Evolutionary conservation across 2,113 vertebrate species (phyloP).

Genomic region (Neopipo cinnamomea): DNA sequence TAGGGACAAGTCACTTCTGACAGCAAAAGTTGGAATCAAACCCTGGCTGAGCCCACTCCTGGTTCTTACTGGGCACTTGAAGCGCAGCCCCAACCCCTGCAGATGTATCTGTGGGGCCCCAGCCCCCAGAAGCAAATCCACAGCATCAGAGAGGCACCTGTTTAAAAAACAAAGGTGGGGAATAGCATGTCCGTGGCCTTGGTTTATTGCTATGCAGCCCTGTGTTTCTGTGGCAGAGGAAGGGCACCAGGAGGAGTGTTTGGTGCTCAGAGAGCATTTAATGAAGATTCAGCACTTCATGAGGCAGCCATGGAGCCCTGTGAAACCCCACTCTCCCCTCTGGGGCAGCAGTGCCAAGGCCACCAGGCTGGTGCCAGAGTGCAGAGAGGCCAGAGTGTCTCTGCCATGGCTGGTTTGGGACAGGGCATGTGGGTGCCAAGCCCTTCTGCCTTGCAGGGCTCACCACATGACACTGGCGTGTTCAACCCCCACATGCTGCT

Average conservation of each 20-base stretch:
- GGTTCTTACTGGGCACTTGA: not conserved
- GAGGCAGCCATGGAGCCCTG: not conserved
- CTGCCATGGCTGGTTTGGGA: fast-evolving
- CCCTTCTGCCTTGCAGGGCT: not conserved
- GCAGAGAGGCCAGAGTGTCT: not conserved
- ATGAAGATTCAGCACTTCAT: not conserved
- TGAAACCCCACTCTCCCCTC: not conserved
- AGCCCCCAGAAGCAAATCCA: not conserved
- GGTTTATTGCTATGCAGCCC: not conserved
- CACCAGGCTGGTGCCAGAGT: not conserved
- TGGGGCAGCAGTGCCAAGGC: not conserved
- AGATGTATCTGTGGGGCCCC: not conserved
- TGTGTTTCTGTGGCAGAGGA: not conserved
- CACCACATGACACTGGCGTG: not conserved
- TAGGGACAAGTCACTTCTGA: not conserved
- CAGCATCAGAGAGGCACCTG: not conserved
- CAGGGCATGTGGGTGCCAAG: not conserved
- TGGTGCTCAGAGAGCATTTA: not conserved
- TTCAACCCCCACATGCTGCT: not conserved
- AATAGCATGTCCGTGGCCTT: not conserved
- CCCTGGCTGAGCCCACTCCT: not conserved
- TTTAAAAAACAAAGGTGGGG: not conserved
- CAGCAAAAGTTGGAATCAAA: not conserved
- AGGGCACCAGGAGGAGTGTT: not conserved
- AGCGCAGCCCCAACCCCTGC: not conserved